These are phyloP conservation scores for Orbicella faveolata DNA, from an alignment of 64 coral and sea anemone genomes.

Conservation along the genomic window DNA sequence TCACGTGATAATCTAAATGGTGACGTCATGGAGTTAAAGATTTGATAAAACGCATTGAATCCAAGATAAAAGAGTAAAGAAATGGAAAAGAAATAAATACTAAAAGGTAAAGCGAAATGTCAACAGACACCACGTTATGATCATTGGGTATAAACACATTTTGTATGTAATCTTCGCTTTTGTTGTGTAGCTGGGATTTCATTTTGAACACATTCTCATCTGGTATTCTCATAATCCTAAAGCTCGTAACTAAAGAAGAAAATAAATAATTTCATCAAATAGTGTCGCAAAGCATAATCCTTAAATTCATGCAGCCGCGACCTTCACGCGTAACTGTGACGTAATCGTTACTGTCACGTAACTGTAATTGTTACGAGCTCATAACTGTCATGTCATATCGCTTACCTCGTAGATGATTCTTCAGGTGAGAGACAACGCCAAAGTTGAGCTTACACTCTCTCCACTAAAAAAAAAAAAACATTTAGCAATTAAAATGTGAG, in stretches of 20 bases:
- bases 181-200: no score
- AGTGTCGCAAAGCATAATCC: no score
- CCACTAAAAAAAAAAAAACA: conserved; percentile 51
- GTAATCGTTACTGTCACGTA: background rate
- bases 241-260: no score
- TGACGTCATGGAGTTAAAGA: background rate
- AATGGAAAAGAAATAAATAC: background rate
- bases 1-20: conserved; percentile 71
- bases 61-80: background rate
- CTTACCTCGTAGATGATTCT: conserved; percentile 83
- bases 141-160: no score
- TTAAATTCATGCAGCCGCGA: no score
- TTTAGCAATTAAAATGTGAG: background rate
- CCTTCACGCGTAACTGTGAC: background rate
- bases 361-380: background rate
- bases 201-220: no score
- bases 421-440: conserved; percentile 76
- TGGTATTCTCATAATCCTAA: no score
- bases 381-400: background rate
- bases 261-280: no score
- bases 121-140: background rate
- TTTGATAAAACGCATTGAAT: background rate
- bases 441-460: conserved; percentile 83
- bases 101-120: background rate
- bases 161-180: no score